Percentiles rank a stretch among this genome's conserved stretches.
These are phyloP conservation scores for Callithrix jacchus DNA, from an alignment of 2,113 vertebrate species.

Conservation along the genomic window DNA sequence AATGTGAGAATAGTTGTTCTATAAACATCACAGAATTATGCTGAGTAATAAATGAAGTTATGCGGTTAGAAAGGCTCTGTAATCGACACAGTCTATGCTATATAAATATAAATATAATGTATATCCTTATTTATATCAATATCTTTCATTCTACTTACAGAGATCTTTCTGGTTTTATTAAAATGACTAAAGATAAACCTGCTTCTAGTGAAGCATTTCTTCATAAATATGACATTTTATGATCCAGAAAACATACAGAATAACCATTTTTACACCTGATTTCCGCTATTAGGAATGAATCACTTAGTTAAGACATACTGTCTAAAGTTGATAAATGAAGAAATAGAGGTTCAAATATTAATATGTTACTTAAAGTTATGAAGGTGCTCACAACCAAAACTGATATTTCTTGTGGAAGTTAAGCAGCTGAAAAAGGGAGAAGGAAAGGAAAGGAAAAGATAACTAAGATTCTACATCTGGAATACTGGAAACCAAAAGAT, in stretches of 20 bases:
- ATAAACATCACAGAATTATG: neutral
- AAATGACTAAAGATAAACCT: neutral
- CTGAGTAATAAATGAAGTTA: neutral
- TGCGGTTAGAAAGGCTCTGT: neutral
- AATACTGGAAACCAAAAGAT: neutral
- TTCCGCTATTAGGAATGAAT: constrained; percentile 28
- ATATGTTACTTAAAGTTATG: neutral
- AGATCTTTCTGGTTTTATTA: constrained; percentile 26
- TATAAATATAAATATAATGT: neutral
- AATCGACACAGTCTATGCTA: neutral
- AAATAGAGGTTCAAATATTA: constrained; percentile 24
- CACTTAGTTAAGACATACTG: neutral
- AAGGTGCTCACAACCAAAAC: constrained; percentile 5
- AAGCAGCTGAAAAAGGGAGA: neutral
- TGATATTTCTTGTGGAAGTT: neutral
- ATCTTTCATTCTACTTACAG: neutral
- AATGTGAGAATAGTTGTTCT: neutral
- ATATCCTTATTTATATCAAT: neutral
- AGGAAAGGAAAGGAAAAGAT: neutral
- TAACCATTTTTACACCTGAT: constrained; percentile 51
- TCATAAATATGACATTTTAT: constrained; percentile 50
- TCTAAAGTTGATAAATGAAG: constrained; percentile 43
- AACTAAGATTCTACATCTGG: neutral
- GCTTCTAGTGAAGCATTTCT: constrained; percentile 18
- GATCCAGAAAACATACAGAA: constrained; percentile 43